Evolutionary conservation across 2,888 invertebrate genomes (phyloP).

Genomic region (Ferrisia virgata): DNA sequence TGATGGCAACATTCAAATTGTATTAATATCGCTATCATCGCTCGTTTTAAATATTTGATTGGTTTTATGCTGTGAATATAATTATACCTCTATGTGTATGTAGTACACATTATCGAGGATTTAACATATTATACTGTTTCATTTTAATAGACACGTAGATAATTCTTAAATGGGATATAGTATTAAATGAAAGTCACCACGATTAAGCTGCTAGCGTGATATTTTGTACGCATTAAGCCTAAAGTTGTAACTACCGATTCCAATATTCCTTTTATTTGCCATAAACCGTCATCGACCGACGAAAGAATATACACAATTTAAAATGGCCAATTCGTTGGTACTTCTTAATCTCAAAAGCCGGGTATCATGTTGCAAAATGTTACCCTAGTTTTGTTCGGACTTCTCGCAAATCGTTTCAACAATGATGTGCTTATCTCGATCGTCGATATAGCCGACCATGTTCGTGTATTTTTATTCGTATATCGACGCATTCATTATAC

Average conservation of each 20-base stretch:
- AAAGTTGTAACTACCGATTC: slow-evolving; percentile 15
- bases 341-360: slow-evolving; percentile 1
- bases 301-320: slow-evolving; percentile 14
- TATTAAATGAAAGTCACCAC: slow-evolving; percentile 11
- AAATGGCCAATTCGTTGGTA: slow-evolving; percentile 11
- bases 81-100: too few species aligned
- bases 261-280: slow-evolving; percentile 19
- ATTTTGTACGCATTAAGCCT: not conserved
- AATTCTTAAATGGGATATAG: not conserved
- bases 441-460: not conserved
- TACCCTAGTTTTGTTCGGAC: not conserved
- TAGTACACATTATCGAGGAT: too few species aligned
- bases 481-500: not conserved
- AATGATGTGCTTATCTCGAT: not conserved
- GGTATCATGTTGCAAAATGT: not conserved
- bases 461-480: not conserved
- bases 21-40: too few species aligned
- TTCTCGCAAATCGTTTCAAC: not conserved
- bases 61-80: too few species aligned
- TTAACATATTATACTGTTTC: too few species aligned
- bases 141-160: not conserved
- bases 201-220: slow-evolving; percentile 11
- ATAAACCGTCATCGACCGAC: not conserved
- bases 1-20: too few species aligned
- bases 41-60: too few species aligned